These are phyloP conservation scores for Coelopa frigida DNA, from an alignment of 1,140 invertebrate species.

Conservation along the genomic window DNA sequence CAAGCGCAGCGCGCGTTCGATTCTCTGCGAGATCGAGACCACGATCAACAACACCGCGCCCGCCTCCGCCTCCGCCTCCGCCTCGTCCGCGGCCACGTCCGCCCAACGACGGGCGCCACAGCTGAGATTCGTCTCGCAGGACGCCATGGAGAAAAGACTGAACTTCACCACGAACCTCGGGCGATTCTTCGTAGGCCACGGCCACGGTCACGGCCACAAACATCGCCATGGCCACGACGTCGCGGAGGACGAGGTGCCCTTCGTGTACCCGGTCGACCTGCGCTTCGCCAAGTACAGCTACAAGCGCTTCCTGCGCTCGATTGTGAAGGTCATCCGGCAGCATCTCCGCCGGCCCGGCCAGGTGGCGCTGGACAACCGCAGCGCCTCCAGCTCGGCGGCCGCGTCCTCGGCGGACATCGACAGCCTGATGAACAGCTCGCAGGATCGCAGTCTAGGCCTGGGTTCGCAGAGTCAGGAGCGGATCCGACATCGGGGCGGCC, in stretches of 20 bases:
- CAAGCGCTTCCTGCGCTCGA: neutral
- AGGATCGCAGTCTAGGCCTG: too few species aligned
- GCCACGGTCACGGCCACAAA: too few species aligned
- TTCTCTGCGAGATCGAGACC: constrained; percentile 27
- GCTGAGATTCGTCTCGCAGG: neutral
- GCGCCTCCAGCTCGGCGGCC: too few species aligned
- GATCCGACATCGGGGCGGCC: neutral
- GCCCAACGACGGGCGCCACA: neutral
- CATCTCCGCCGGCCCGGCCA: neutral
- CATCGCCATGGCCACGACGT: neutral
- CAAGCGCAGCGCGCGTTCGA: constrained; percentile 13
- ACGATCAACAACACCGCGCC: constrained; percentile 22
- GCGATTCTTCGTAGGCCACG: neutral
- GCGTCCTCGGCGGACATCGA: too few species aligned
- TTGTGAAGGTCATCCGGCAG: constrained; percentile 1
- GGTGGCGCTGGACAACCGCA: neutral
- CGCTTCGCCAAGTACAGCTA: constrained; percentile 5
- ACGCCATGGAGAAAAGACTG: constrained; percentile 1
- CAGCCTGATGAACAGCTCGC: too few species aligned
- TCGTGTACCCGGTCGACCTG: constrained; percentile 3
- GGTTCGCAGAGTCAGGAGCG: too few species aligned
- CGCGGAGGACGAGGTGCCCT: neutral
- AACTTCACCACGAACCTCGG: neutral
- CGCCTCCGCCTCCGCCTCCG: too few species aligned
- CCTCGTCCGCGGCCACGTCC: too few species aligned